Conservation (phyloP, 2,888 invertebrate genomes). For the Xanthia icteritia region DNA sequence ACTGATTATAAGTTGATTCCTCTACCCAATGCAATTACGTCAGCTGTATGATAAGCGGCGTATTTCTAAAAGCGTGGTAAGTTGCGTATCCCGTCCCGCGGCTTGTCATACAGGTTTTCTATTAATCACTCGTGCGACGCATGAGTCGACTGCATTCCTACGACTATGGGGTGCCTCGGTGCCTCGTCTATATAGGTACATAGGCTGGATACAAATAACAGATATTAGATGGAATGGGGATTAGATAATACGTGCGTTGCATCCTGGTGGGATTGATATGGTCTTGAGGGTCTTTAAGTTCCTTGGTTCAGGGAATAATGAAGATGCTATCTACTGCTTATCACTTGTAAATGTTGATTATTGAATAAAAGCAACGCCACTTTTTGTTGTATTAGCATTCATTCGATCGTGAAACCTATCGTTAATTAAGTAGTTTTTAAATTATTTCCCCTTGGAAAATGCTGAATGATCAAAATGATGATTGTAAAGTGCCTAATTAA, state of each 20-base stretch:
- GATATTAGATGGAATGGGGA: constrained; percentile 26
- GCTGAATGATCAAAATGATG: background rate
- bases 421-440: background rate
- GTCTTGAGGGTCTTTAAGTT: background rate
- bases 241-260: constrained; percentile 22
- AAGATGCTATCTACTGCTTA: background rate
- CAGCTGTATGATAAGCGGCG: constrained; percentile 48
- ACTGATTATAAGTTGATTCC: background rate
- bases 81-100: constrained; percentile 58
- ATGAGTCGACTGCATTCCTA: constrained; percentile 81
- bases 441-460: background rate
- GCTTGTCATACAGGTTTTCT: constrained; percentile 77
- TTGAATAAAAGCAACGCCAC: background rate
- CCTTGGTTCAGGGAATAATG: background rate
- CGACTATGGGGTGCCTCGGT: constrained; percentile 71
- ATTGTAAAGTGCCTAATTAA: background rate
- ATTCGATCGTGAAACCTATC: background rate
- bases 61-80: constrained; percentile 55
- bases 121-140: constrained; percentile 78
- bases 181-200: constrained; percentile 56
- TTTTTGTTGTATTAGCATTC: background rate
- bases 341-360: background rate
- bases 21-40: constrained; percentile 46
- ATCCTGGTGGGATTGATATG: background rate
- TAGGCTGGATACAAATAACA: constrained; percentile 52